Evolutionary conservation across 2,888 invertebrate genomes (phyloP).

Genomic region (Polydrusus cervinus): DNA sequence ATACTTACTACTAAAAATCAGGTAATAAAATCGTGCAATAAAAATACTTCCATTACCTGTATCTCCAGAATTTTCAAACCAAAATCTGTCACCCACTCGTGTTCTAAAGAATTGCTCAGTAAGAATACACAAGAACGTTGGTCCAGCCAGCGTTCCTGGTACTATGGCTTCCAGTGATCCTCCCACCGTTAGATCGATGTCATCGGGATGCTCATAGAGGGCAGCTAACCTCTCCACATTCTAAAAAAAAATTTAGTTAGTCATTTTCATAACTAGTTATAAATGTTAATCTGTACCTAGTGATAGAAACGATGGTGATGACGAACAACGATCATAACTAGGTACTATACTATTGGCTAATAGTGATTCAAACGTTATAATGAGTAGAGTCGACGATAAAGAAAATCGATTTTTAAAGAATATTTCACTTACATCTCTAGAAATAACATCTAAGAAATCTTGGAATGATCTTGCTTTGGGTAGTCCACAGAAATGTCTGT

Average conservation of each 20-base stretch:
- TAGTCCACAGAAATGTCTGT: slow-evolving; percentile 84
- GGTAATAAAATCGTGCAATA: too few relatives aligned
- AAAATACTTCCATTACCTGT: slow-evolving; percentile 58
- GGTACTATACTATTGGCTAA: too few relatives aligned
- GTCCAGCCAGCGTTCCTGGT: slow-evolving; percentile 86
- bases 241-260: slow-evolving; percentile 67
- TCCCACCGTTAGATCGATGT: slow-evolving; percentile 91
- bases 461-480: slow-evolving; percentile 80
- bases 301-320: too few relatives aligned
- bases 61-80: slow-evolving; percentile 82
- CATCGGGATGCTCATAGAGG: slow-evolving; percentile 82
- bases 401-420: background rate
- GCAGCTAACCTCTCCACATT: slow-evolving; percentile 78
- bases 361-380: too few relatives aligned
- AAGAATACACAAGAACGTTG: slow-evolving; percentile 91
- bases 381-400: too few relatives aligned
- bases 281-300: too few relatives aligned
- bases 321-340: too few relatives aligned
- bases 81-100: slow-evolving; percentile 89
- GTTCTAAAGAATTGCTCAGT: slow-evolving; percentile 91
- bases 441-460: slow-evolving; percentile 81
- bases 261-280: too few relatives aligned
- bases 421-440: slow-evolving; percentile 73
- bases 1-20: too few relatives aligned
- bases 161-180: slow-evolving; percentile 87